Evolutionary conservation across 2,888 invertebrate species (phyloP).

Genomic region (Pseudococcus longispinus): DNA sequence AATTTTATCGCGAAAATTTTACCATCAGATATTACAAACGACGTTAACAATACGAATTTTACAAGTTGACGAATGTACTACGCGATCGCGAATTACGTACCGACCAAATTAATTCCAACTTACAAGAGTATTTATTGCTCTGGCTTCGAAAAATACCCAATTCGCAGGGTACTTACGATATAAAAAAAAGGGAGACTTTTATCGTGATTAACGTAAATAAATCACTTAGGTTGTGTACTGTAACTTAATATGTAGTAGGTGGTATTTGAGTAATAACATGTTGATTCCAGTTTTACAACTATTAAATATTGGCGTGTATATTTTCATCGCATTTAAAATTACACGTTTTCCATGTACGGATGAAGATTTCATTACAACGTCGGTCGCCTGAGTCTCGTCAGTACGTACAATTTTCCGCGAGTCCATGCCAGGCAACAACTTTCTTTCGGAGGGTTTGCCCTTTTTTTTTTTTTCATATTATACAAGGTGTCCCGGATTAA

Average conservation of each 20-base stretch:
- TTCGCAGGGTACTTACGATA: not conserved
- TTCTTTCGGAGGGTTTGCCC: not conserved
- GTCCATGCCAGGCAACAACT: not conserved
- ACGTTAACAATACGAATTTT: not conserved
- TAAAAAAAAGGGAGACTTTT: not conserved
- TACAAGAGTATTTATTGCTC: not conserved
- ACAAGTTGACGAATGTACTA: not conserved
- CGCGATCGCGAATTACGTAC: too few relatives aligned
- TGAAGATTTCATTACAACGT: conserved; percentile 42
- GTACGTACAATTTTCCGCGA: not conserved
- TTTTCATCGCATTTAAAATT: conserved; percentile 42
- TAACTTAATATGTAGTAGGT: conserved; percentile 43
- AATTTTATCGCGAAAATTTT: conserved; percentile 1
- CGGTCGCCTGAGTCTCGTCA: not conserved
- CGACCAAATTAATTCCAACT: not conserved
- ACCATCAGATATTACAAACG: not conserved
- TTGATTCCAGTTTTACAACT: conserved; percentile 46
- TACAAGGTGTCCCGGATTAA: not conserved
- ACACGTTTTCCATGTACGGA: conserved; percentile 34
- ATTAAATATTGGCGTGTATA: conserved; percentile 38
- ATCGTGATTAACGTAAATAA: conserved; percentile 1
- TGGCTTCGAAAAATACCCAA: not conserved
- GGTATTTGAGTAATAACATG: conserved; percentile 40
- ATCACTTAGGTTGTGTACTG: conserved; percentile 7
- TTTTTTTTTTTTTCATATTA: not conserved